Conservation (phyloP, 53 echinoderm and acorn worm species). For the Luidia sarsii region DNA sequence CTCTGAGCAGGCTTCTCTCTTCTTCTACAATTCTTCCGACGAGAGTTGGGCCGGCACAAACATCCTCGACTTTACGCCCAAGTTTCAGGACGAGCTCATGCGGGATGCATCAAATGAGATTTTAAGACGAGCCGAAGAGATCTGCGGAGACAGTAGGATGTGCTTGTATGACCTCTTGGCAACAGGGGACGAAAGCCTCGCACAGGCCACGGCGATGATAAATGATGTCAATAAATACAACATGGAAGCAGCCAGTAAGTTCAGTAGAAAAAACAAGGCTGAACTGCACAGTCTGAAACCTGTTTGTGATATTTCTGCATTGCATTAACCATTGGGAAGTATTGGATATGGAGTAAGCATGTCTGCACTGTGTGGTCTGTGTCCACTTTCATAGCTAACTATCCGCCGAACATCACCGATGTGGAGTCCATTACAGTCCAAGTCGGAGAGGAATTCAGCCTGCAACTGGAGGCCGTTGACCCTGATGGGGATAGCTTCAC, state of each 20-base stretch:
- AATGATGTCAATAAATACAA: slow-evolving; percentile 18
- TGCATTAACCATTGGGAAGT: no score
- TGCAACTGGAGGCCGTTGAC: slow-evolving; percentile 37
- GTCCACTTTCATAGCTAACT: slow-evolving; percentile 47
- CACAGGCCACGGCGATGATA: slow-evolving; percentile 24
- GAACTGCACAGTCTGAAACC: no score
- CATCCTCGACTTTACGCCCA: slow-evolving; percentile 63
- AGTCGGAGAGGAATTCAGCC: slow-evolving; percentile 12
- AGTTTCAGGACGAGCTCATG: slow-evolving; percentile 70
- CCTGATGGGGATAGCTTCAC: slow-evolving; percentile 20
- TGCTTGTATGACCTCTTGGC: slow-evolving; percentile 78
- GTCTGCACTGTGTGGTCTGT: no score
- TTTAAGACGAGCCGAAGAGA: slow-evolving; percentile 41
- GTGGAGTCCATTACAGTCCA: slow-evolving; percentile 9
- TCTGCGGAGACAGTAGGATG: slow-evolving; percentile 58
- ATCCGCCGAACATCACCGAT: slow-evolving; percentile 44
- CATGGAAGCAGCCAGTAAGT: slow-evolving; percentile 46
- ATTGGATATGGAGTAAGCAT: no score
- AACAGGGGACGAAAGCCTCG: slow-evolving; percentile 36
- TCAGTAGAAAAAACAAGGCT: no score
- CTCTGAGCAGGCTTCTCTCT: slow-evolving; percentile 52
- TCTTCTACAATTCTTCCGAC: slow-evolving; percentile 42
- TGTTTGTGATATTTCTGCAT: no score
- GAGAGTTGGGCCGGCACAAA: slow-evolving; percentile 57
- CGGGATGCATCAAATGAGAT: slow-evolving; percentile 7